Evolutionary conservation across 2,888 invertebrate genomes (phyloP).

Genomic region (Plebejus melissa): DNA sequence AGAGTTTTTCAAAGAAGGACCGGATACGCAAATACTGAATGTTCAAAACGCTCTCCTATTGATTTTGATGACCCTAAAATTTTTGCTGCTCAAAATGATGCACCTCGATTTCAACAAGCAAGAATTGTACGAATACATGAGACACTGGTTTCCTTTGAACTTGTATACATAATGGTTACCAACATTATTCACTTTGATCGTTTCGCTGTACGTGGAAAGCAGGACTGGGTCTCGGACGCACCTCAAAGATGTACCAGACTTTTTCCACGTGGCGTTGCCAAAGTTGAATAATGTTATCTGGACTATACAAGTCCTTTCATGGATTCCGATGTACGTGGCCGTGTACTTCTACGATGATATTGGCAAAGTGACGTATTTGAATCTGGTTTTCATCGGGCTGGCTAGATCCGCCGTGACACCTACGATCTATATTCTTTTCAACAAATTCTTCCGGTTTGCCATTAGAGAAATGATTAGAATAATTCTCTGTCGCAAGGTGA

Average conservation of each 20-base stretch:
- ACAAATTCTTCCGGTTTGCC: neutral
- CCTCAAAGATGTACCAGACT: neutral
- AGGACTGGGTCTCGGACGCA: neutral
- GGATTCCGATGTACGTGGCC: neutral
- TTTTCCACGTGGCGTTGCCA: neutral
- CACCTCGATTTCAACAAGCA: too few relatives aligned
- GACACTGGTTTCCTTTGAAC: neutral
- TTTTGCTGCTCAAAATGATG: neutral
- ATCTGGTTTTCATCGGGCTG: neutral
- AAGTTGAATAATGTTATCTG: constrained; percentile 5
- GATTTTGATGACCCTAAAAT: neutral
- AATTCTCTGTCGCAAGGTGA: neutral
- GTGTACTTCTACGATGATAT: neutral
- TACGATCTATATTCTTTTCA: neutral
- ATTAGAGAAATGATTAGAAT: neutral
- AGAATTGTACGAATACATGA: neutral
- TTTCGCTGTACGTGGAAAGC: neutral
- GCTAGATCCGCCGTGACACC: neutral
- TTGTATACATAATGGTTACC: neutral
- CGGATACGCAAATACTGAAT: neutral
- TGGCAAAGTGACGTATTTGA: neutral
- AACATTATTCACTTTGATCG: neutral
- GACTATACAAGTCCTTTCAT: neutral
- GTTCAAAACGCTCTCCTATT: neutral
- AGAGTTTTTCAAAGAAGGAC: neutral